Evolutionary conservation across 2,797 vertebrate genomes (phyloP).

Genomic region (Siniperca obscura): DNA sequence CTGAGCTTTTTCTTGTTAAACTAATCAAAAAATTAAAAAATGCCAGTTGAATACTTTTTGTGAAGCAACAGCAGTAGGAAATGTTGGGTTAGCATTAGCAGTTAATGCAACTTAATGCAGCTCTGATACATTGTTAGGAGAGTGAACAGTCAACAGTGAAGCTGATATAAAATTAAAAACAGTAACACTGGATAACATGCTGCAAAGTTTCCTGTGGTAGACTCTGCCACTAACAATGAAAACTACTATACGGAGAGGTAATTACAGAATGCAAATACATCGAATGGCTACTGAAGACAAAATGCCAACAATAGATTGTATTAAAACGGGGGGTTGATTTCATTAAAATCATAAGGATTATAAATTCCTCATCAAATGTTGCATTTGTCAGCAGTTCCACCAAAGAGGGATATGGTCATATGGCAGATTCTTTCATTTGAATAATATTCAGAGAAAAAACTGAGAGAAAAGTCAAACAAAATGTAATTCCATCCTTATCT

Average conservation of each 20-base stretch:
- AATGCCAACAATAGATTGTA: too few species aligned
- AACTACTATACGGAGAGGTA: neutral
- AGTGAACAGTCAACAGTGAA: neutral
- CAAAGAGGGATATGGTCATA: neutral
- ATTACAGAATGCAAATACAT: neutral
- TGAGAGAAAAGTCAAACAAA: neutral
- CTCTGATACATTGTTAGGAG: neutral
- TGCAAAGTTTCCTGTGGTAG: neutral
- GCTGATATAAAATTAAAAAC: constrained; percentile 25
- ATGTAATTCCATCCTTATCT: neutral
- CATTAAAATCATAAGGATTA: too few species aligned
- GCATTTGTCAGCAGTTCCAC: neutral
- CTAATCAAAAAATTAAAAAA: too few species aligned
- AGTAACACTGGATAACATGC: neutral
- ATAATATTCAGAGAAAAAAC: neutral
- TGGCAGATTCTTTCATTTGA: neutral
- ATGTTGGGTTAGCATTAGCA: neutral
- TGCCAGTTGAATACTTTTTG: constrained; percentile 1
- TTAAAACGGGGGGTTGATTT: neutral
- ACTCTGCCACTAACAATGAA: neutral
- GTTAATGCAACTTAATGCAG: neutral
- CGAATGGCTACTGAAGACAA: neutral
- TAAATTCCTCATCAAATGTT: neutral
- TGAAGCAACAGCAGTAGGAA: neutral
- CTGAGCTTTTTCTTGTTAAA: neutral